Conservation (phyloP, 2,888 invertebrate genomes). For the Drosophila dives region DNA sequence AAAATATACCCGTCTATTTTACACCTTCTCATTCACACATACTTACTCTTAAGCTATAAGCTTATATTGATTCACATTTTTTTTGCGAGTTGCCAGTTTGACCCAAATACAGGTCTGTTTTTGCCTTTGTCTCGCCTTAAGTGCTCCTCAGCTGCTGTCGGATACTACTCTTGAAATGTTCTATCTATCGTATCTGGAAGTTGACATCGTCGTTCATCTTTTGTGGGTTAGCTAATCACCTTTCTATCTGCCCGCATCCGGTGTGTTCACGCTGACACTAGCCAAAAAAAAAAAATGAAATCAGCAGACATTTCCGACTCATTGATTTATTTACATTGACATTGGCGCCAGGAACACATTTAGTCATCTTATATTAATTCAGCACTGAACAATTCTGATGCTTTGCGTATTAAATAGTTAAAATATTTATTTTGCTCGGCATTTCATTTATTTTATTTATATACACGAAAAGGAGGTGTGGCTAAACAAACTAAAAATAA, state of each 20-base stretch:
- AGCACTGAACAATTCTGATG: background rate
- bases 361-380: slow-evolving; percentile 24
- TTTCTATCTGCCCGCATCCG: slow-evolving; percentile 31
- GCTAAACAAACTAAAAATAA: background rate
- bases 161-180: slow-evolving; percentile 2
- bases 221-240: slow-evolving; percentile 21
- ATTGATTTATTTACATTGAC: slow-evolving; percentile 42
- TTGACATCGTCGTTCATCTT: slow-evolving; percentile 12
- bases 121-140: background rate
- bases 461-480: background rate
- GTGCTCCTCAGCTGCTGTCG: background rate
- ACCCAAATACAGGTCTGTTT: background rate
- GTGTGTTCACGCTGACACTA: slow-evolving; percentile 4
- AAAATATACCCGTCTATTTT: background rate
- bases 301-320: slow-evolving; percentile 24
- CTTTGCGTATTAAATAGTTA: background rate
- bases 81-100: background rate
- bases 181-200: slow-evolving; percentile 4
- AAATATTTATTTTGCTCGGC: background rate
- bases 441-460: background rate
- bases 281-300: background rate
- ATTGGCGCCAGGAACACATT: slow-evolving; percentile 33
- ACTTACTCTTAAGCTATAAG: background rate
- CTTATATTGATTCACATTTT: slow-evolving; percentile 6
- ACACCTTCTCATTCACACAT: background rate